A percentile compares a stretch with the other conserved stretches of the same genome.
Conservation (phyloP, 92 coral and sea anemone species). For the Siderastrea siderea region DNA sequence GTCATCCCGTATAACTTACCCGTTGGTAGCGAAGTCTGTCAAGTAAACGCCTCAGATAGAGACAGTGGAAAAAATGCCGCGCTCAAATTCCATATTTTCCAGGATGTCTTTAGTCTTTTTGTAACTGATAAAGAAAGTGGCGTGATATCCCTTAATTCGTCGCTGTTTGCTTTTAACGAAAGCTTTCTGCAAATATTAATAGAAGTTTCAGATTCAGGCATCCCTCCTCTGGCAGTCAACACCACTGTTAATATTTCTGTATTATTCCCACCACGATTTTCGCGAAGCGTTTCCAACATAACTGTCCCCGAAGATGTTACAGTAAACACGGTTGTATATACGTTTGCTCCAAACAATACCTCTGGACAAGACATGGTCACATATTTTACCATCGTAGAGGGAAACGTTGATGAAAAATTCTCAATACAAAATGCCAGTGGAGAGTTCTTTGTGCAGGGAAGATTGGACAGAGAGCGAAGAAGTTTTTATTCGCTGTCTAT, state of each 20-base stretch:
- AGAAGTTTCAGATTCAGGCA: constrained; percentile 59
- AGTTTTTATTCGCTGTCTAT: constrained; percentile 35
- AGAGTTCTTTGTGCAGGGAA: constrained; percentile 27
- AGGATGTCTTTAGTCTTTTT: constrained; percentile 13
- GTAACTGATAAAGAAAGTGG: constrained; percentile 37
- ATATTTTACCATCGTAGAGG: constrained; percentile 26
- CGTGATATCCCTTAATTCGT: constrained; percentile 30
- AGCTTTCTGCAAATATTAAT: constrained; percentile 25
- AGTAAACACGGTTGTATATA: constrained; percentile 16
- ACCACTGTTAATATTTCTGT: constrained; percentile 34
- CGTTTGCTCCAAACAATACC: constrained; percentile 35
- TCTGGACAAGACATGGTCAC: constrained; percentile 31
- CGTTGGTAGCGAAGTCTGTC: constrained; percentile 39
- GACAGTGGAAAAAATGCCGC: constrained; percentile 53
- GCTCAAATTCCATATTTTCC: constrained; percentile 12
- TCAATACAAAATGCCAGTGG: constrained; percentile 50
- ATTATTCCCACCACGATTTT: constrained; percentile 54
- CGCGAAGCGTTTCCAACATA: constrained; percentile 21
- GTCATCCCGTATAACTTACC: constrained; percentile 51
- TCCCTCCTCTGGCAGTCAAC: constrained; percentile 38
- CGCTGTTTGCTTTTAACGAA: constrained; percentile 44
- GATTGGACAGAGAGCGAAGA: constrained; percentile 58
- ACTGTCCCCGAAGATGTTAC: constrained; percentile 50
- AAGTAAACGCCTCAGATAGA: constrained; percentile 54
- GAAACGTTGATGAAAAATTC: constrained; percentile 45